These are phyloP conservation scores for Echinarachnius parma DNA, from an alignment of 53 echinoderm and acorn worm species.

Conservation along the genomic window DNA sequence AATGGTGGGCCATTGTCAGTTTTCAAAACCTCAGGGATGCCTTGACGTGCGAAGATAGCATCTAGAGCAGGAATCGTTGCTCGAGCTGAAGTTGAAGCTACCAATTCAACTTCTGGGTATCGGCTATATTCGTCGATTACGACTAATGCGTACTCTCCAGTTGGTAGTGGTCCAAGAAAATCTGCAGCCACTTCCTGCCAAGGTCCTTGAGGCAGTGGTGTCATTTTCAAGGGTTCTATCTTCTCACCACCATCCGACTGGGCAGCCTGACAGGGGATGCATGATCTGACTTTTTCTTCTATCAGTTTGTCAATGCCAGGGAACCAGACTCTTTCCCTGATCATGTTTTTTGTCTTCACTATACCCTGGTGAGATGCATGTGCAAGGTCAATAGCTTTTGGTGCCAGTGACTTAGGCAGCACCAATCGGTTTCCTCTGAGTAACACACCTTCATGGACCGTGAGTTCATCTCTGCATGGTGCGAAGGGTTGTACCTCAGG, in stretches of 20 bases:
- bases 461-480: conserved; percentile 34
- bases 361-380: conserved; percentile 55
- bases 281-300: conserved; percentile 19
- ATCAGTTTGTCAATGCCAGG: conserved; percentile 22
- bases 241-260: conserved; percentile 11
- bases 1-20: conserved; percentile 67
- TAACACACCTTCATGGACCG: conserved; percentile 39
- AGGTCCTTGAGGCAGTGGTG: conserved; percentile 18
- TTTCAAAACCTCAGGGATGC: conserved; percentile 29
- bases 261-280: conserved; percentile 34
- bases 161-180: conserved; percentile 40
- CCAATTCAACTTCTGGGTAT: conserved; percentile 28
- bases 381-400: conserved; percentile 42
- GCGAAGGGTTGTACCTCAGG: conserved; percentile 11
- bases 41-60: conserved; percentile 51
- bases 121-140: conserved; percentile 34
- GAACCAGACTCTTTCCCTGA: conserved; percentile 47
- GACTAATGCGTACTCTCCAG: conserved; percentile 25
- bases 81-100: conserved; percentile 37
- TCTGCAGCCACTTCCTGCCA: conserved; percentile 49
- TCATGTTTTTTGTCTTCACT: conserved; percentile 45
- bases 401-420: conserved; percentile 26
- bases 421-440: conserved; percentile 35
- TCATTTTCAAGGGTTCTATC: conserved; percentile 39
- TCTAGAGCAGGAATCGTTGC: conserved; percentile 52